Evolutionary conservation across 2,113 vertebrate genomes (phyloP), one percentile per base, ranked within the genome.

Genomic region (Chloebia gouldiae): DNA sequence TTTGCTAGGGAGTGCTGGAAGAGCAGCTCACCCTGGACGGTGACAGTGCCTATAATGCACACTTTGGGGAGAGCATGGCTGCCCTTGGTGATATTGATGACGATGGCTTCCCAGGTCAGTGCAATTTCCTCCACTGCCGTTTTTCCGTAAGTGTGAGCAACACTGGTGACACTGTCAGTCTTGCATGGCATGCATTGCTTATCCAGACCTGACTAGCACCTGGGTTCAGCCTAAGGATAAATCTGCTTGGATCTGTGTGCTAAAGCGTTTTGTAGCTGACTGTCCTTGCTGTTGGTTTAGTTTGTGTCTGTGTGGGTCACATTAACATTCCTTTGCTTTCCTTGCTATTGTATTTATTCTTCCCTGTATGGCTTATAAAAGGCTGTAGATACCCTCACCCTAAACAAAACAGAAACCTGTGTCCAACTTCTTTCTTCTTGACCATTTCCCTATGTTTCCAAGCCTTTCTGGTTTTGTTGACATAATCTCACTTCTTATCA

Each of bases 21-120:
- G 99, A 99, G 89, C 96, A 97, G 23, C 97, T 96, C 2, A 51
- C 98, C 63, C 94, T 99, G 96, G 97, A 71, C 0, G 99, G 99
- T 15, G 98, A 99, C 20, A 88, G 96, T 0, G 97, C 98, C 86
- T 99, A 99, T 96, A 99, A 99, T 0, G 99, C 99, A 6, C 99
- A 99, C 97, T 99, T 99, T 50, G 99, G 99, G 88, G 99, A 99
- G 97, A 98, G 98, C 97, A 99, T 99, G 10, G 94, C 98, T 1
- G 84, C 97, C 18, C 98, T 99, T 1, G 99, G 98, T 0, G 99
- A 99, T 96, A 98, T 99, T 1, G 99, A 99, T 42, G 99, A 99
- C 0, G 99, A 99, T 12, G 99, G 99, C 33, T 99, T 98, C 91
- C 98, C 98, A 98, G 99, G 99, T 99, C 22, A 84, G 98, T 97